Evolutionary conservation across 2,113 vertebrate genomes (phyloP), one percentile per base, ranked within the genome.

Genomic region (Rhabdomys dilectus): DNA sequence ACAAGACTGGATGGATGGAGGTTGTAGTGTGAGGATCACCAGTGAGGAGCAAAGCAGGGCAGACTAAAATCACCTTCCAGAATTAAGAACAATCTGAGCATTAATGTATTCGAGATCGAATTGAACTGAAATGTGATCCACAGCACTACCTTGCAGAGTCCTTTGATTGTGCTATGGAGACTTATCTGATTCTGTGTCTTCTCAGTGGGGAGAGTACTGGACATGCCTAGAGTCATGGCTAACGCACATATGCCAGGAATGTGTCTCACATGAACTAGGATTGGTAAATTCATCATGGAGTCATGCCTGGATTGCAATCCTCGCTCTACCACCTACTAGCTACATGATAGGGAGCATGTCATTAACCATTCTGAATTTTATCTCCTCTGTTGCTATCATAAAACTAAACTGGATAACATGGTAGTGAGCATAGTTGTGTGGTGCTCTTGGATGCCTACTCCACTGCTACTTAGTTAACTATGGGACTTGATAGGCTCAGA

Each of bases 41-140:
- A 45, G 51, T 66, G 36, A 5, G 4, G 89, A 92, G 80, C 42
- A 89, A 80, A 88, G 16, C 29, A 51, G 22, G 53, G 7, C 6
- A 93, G 39, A 26, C 31, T 89, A 29, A 91, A 80, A 89, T 78
- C 29, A 34, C 85, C 68, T 82, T 91, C 36, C 31, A 36, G 24
- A 91, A 91, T 95, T 94, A 89, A 96, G 84, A 92, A 16, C 68
- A 73, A 87, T 82, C 88, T 94, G 62, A 96, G 34, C 60, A 89
- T 84, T 72, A 91, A 84, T 26, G 51, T 60, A 92, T 81, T 88
- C 22, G 90, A 92, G 75, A 91, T 36, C 34, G 92, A 77, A 96
- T 82, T 88, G 80, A 73, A 92, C 42, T 77, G 78, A 97, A 93
- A 95, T 77, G 80, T 22, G 64, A 45, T 95, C 70, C 90, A 34